Base-by-base conservation (phyloP, 2,888 invertebrate species). In the Pachycephus smyrnensis region DNA sequence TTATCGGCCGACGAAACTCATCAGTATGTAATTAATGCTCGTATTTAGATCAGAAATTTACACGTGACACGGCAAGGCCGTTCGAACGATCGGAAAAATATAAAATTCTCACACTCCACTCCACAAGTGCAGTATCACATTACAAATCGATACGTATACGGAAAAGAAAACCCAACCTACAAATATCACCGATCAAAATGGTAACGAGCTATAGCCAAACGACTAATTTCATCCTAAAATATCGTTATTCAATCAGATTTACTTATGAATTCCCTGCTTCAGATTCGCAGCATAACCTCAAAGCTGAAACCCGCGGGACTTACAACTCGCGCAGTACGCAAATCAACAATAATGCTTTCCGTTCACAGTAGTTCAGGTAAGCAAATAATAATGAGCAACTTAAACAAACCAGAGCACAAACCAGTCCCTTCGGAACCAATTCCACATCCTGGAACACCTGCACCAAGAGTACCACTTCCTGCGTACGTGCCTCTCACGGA, bases 281-380 rank as follows among this genome's bases (percentile, higher is more conserved):
- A 55, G 55, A 55, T 55, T 55, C 55, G 55, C 9, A 55, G 23
- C 55, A 55, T 55, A 55, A 55, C 55, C 55, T 55, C 55, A 55
- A 55, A 23, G 23, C 23, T 55, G 9, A 55, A 55, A 55, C 55
- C 23, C 1, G 23, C 23, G 55, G 23, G 55, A 55, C 55, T 55
- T 23, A 55, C 23, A 23, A 55, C 9, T 55, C 55, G 55, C 23
- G 9, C 55, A 23, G 23, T 55, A 55, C 55, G 55, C 6, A 55
- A 55, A 9, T 55, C 55, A 55, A 55, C 55, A 9, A 55, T 55
- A 55, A 55, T 55, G 55, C 55, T 55, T 55, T 55, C 55, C 6
- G 55, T 55, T 23, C 23, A 55, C 23, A 55, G 31, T 71, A 33
- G 71, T 33, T 71, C 71, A 71, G 71, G 71, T 71, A 71, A 71